phyloP scores from a whole-genome alignment of 2,113 vertebrate species.

The Cyanistes caeruleus region DNA sequence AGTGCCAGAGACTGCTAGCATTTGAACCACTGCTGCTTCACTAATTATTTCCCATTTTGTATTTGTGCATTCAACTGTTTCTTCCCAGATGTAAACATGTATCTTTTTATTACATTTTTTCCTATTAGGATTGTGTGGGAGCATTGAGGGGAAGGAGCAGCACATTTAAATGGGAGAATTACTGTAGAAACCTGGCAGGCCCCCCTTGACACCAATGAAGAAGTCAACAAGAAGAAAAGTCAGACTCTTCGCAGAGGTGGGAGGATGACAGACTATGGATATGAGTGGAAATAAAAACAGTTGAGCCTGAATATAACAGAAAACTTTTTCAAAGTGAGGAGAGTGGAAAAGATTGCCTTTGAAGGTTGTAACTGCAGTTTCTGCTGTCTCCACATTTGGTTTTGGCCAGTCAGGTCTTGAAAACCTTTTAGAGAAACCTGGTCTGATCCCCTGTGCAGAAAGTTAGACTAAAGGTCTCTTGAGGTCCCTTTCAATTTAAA shows the following conservation, averaged over 20 bases:
- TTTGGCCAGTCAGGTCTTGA: not conserved
- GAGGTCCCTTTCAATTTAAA: not conserved
- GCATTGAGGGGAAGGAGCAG: not conserved
- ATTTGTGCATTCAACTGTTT: not conserved
- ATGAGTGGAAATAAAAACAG: not conserved
- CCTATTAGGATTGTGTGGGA: not conserved
- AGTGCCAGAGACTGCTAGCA: not conserved
- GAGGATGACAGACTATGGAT: not conserved
- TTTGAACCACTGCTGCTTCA: not conserved
- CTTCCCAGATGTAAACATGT: not conserved
- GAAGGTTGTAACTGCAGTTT: not conserved
- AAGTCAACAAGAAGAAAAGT: not conserved
- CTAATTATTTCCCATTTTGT: not conserved
- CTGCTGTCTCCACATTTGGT: not conserved
- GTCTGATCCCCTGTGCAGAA: not conserved
- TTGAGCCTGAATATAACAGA: not conserved
- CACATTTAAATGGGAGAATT: not conserved
- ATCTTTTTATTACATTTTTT: not conserved
- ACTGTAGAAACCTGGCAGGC: not conserved
- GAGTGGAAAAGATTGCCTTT: not conserved
- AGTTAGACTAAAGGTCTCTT: not conserved
- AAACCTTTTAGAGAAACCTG: not conserved
- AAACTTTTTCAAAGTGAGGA: not conserved
- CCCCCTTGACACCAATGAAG: not conserved
- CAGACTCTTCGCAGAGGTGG: not conserved